Evolutionary conservation across 2,888 invertebrate species (phyloP).

Genomic region (Aphodius sticticus): DNA sequence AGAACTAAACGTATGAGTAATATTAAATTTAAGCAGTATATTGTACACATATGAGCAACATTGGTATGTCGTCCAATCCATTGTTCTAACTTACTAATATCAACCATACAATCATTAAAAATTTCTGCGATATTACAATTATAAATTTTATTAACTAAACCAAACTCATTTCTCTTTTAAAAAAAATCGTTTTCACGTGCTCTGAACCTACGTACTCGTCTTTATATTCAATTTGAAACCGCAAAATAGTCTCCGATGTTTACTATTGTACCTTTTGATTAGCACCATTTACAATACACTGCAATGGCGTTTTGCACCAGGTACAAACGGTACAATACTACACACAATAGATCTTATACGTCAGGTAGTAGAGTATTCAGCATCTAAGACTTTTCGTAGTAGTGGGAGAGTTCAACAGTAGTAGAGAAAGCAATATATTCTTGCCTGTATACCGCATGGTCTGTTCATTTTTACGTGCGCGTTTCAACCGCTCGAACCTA

Average conservation of each 20-base stretch:
- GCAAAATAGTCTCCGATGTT: neutral
- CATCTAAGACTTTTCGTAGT: constrained; percentile 24
- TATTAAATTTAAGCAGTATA: too few relatives aligned
- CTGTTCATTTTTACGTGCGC: constrained; percentile 21
- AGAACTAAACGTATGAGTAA: too few relatives aligned
- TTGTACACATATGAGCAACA: too few relatives aligned
- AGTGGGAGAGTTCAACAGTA: constrained; percentile 49
- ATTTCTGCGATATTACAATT: too few relatives aligned
- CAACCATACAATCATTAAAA: too few relatives aligned
- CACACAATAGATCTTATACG: neutral
- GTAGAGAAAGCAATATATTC: constrained; percentile 38
- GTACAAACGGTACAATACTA: neutral
- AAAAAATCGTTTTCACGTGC: neutral
- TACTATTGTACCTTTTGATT: neutral
- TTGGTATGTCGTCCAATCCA: too few relatives aligned
- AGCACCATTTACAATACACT: neutral
- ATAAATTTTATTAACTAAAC: neutral
- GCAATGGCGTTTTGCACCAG: neutral
- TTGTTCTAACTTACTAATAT: too few relatives aligned
- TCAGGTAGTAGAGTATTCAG: constrained; percentile 5
- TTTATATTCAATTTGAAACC: neutral
- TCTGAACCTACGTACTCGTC: neutral
- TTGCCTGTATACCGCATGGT: constrained; percentile 4
- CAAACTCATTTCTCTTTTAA: neutral
- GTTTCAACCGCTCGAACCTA: neutral